Base-by-base conservation (phyloP, 2,888 invertebrate genomes). In the Theretra japonica region DNA sequence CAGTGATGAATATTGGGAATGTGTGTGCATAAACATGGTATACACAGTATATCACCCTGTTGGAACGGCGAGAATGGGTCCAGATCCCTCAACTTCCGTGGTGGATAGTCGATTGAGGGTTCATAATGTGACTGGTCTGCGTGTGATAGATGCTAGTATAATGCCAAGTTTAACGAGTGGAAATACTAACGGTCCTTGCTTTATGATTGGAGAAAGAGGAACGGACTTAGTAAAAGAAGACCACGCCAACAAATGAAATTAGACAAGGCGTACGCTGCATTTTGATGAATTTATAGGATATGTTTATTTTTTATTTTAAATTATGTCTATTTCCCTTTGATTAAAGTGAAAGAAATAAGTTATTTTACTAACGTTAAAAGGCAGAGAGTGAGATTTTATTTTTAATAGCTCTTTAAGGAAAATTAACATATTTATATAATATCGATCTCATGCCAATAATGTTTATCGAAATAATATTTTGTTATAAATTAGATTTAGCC, bases 161-260 rank as follows among this genome's bases (percentile, higher is more conserved):
- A 97, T 98, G 97, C 97, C 97, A 0, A 93, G 87, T 3, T 95
- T 97, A 68, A 95, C 96, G 0, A 97, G 97, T 82, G 97, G 96
- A 0, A 97, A 97, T 83, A 97, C 97, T 0, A 97, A 97, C 5
- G 62, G 41, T 15, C 62, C 62, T 23, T 21, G 21, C 0, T 96
- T 97, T 19, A 97, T 97, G 97, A 97, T 97, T 68, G 97, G 95
- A 0, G 97, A 98, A 83, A 96, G 97, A 82, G 97, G 95, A 0
- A 95, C 96, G 0, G 97, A 97, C 84, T 94, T 97, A 88, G 96
- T 97, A 68, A 97, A 96, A 84, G 93, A 96, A 80, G 83, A 82
- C 70, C 74, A 83, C 7, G 7, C 19, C 17, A 11, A 3, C 15
- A 11, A 11, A 11, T 11, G 3, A 41, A 41, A 11, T 11, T 15